Conservation (phyloP, 2,888 invertebrate genomes). For the Galeopsomyia nigrocyanea region DNA sequence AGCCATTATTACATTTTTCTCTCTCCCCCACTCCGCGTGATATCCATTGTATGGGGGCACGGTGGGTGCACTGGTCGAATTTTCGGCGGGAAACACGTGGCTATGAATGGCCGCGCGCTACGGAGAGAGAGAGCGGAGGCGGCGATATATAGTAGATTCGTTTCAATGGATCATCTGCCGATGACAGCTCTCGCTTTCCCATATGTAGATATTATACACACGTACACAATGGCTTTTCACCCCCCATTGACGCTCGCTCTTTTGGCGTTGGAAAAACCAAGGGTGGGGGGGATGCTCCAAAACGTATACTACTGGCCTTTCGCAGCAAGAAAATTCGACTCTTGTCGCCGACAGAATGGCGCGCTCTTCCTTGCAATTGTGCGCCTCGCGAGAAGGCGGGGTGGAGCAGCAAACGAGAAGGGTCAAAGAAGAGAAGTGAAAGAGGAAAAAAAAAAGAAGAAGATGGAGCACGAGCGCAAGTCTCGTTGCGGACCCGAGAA, state of each 20-base stretch:
- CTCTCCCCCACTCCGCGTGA: background rate
- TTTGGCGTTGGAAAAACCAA: too few relatives aligned
- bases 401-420: conserved; percentile 7
- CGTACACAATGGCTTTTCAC: conserved; percentile 12
- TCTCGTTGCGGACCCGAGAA: background rate
- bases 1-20: conserved; percentile 11
- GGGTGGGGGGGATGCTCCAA: too few relatives aligned
- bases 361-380: conserved; percentile 38
- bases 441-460: conserved; percentile 16
- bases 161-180: conserved; percentile 61
- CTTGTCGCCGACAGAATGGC: conserved; percentile 57
- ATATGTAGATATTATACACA: conserved; percentile 16
- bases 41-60: background rate
- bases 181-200: conserved; percentile 53
- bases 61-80: conserved; percentile 8
- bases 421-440: background rate
- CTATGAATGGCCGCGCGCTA: conserved; percentile 44
- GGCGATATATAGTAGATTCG: conserved; percentile 44
- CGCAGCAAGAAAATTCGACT: conserved; percentile 56
- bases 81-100: conserved; percentile 47
- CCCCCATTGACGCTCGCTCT: background rate
- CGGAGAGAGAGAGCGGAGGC: conserved; percentile 24
- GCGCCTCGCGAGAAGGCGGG: conserved; percentile 9
- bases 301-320: conserved; percentile 26
- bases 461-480: background rate